Conservation (phyloP, 2,797 vertebrate species). For the Oreochromis mossambicus region DNA sequence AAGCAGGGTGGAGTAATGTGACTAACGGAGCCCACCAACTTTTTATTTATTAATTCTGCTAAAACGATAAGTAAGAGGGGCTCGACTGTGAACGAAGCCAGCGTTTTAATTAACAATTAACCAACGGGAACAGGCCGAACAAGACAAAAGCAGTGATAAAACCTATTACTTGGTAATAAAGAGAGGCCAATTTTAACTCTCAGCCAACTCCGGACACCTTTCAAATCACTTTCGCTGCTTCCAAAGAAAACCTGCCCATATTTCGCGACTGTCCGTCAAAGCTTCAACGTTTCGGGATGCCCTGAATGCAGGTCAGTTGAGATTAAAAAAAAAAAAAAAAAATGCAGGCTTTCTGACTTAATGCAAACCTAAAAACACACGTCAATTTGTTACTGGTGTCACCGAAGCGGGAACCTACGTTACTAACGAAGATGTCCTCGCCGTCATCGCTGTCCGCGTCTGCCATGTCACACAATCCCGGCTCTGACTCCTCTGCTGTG, state of each 20-base stretch:
- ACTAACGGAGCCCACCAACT: neutral
- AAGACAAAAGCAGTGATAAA: neutral
- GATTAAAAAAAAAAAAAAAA: constrained; percentile 20
- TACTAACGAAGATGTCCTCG: constrained; percentile 73
- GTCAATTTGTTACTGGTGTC: fast-evolving
- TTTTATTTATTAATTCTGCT: neutral
- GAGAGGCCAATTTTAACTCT: neutral
- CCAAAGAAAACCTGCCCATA: fast-evolving
- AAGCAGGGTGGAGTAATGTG: neutral
- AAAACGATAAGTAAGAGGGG: neutral
- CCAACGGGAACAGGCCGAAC: neutral
- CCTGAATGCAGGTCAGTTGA: constrained; percentile 13
- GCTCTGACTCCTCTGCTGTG: constrained; percentile 56
- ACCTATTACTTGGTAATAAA: neutral
- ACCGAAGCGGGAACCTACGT: constrained; percentile 37
- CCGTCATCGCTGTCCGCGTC: constrained; percentile 77
- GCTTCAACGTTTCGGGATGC: neutral
- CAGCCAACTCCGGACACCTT: neutral
- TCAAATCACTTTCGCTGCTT: neutral
- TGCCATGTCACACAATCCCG: constrained; percentile 40
- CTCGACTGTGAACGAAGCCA: neutral
- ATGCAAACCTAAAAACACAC: fast-evolving
- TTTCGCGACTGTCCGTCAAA: neutral
- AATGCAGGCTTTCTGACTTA: neutral
- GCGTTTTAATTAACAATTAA: neutral